Conservation (phyloP, 2,797 vertebrate genomes). For the Yasuhikotakia modesta region DNA sequence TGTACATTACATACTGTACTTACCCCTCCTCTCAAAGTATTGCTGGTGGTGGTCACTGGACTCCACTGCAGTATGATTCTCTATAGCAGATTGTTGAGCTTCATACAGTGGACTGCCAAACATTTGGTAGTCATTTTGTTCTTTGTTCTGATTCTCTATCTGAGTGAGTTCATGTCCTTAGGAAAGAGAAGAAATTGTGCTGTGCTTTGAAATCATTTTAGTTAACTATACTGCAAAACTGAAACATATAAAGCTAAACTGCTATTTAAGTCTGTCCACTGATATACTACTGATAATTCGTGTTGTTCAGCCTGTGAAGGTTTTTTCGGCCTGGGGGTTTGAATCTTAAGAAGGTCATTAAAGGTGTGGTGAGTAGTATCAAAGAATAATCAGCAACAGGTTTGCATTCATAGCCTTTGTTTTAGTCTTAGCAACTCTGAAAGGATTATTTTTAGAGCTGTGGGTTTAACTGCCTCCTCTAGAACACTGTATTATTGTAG, state of each 20-base stretch:
- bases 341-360: conserved; percentile 57
- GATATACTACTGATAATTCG: not conserved
- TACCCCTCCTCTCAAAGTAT: conserved; percentile 41
- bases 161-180: conserved; percentile 26
- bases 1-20: too few relatives aligned
- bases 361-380: conserved; percentile 59
- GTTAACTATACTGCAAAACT: conserved; percentile 50
- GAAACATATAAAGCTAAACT: too few relatives aligned
- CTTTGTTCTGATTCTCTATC: conserved; percentile 24
- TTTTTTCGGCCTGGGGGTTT: not conserved
- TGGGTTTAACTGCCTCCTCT: conserved; percentile 25
- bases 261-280: not conserved
- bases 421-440: conserved; percentile 46
- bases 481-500: conserved; percentile 30
- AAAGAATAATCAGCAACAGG: conserved; percentile 28
- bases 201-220: not conserved
- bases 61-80: conserved; percentile 41
- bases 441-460: conserved; percentile 59
- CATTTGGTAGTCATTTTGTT: conserved; percentile 58
- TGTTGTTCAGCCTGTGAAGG: not conserved
- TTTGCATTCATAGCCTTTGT: conserved; percentile 63
- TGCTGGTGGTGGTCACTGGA: conserved; percentile 2
- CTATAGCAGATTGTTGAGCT: conserved; percentile 6
- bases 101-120: conserved; percentile 30
- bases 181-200: not conserved